These are phyloP conservation scores for Galaxea fascicularis DNA, from an alignment of 92 coral and sea anemone species.

Conservation along the genomic window DNA sequence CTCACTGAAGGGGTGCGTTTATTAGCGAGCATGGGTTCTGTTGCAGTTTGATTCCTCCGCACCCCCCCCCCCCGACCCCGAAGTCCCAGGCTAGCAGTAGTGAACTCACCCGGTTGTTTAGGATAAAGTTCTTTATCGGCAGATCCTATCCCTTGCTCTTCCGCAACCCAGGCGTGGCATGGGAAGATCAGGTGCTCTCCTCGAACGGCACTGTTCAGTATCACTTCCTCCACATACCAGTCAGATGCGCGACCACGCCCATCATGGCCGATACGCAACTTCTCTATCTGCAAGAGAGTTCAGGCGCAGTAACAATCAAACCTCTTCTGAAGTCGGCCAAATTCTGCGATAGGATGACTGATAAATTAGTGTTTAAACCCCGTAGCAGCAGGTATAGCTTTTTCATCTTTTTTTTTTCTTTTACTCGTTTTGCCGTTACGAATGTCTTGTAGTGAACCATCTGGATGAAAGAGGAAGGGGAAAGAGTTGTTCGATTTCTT, in stretches of 20 bases:
- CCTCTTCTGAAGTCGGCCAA: neutral
- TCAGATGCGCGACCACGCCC: constrained; percentile 84
- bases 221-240: constrained; percentile 97
- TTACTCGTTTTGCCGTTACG: too few species aligned
- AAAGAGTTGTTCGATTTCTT: too few species aligned
- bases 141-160: constrained; percentile 72
- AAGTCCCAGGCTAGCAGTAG: too few species aligned
- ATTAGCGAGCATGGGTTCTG: too few species aligned
- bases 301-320: neutral
- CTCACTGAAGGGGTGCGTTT: too few species aligned
- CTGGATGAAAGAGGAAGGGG: too few species aligned
- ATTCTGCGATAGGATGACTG: too few species aligned
- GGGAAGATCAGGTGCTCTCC: constrained; percentile 98
- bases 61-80: too few species aligned
- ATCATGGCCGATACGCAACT: constrained; percentile 93
- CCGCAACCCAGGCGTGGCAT: constrained; percentile 91
- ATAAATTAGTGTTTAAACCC: too few species aligned
- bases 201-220: constrained; percentile 88
- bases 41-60: neutral
- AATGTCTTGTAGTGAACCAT: too few species aligned
- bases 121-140: constrained; percentile 84
- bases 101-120: constrained; percentile 52
- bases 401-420: too few species aligned
- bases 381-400: too few species aligned
- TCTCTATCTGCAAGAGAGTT: constrained; percentile 77